These are phyloP conservation scores for Apodemia zela DNA, from an alignment of 2,888 invertebrate species.

Conservation along the genomic window DNA sequence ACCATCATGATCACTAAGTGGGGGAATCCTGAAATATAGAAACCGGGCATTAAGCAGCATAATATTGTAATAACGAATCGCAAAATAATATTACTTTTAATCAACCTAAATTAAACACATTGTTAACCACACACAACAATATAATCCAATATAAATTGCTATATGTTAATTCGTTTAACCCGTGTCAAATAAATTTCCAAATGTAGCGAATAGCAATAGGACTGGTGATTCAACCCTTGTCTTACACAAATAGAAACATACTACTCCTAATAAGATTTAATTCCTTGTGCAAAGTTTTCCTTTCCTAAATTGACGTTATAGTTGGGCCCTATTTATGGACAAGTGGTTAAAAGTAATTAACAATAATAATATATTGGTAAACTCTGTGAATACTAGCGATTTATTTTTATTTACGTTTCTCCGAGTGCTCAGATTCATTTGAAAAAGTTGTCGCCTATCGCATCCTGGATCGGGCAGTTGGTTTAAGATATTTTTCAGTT, in stretches of 20 bases:
- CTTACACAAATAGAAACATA: slow-evolving; percentile 13
- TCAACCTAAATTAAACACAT: background rate
- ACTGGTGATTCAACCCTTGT: slow-evolving; percentile 13
- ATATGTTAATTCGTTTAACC: slow-evolving; percentile 3
- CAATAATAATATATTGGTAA: background rate
- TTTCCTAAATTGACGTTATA: background rate
- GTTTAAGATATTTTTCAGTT: too few relatives aligned
- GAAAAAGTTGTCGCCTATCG: too few relatives aligned
- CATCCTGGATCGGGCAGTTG: too few relatives aligned
- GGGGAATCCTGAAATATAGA: too few relatives aligned
- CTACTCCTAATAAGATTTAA: slow-evolving; percentile 15
- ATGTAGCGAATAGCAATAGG: background rate
- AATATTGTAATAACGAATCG: too few relatives aligned
- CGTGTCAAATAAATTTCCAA: slow-evolving; percentile 10
- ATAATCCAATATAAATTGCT: slow-evolving; percentile 8
- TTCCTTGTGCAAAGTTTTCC: slow-evolving; percentile 7
- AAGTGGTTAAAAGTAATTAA: background rate
- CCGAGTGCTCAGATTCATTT: too few relatives aligned
- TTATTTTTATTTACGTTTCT: too few relatives aligned
- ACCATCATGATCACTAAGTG: too few relatives aligned
- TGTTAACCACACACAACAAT: slow-evolving; percentile 1
- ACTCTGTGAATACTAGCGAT: too few relatives aligned
- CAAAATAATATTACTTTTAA: background rate
- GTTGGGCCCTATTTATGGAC: background rate
- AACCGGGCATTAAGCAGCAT: too few relatives aligned